Base-by-base conservation (phyloP, 64 coral and sea anemone genomes). In the Pachyseris speciosa region DNA sequence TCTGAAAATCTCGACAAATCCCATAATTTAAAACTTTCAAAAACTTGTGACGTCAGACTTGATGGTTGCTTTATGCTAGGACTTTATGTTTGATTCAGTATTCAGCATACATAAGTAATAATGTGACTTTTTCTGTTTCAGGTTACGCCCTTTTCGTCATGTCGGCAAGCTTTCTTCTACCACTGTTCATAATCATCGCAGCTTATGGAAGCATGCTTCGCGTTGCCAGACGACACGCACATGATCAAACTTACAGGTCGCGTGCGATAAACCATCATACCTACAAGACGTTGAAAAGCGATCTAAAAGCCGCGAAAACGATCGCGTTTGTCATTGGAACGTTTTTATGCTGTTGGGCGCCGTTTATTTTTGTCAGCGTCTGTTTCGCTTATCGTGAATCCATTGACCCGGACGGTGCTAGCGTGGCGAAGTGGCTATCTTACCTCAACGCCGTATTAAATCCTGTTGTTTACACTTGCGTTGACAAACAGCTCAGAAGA, bases 321-420 rank as follows among this genome's bases (percentile, higher is more conserved):
- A 90, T 97, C 61, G 90, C 91, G 16, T 91, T 97, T 86, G 91
- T 97, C 9, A 97, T 97, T 27, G 95, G 95, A 47, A 93, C 91
- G 8, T 97, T 97, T 73, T 69, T 93, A 0, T 97, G 90, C 36
- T 97, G 91, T 31, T 97, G 95, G 95, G 83, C 92, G 16, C 95
- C 95, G 2, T 97, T 97, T 29, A 89, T 92, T 1, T 81, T 97
- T 2, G 29, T 97, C 5, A 97, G 95, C 17, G 86, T 97, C 0
- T 74, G 80, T 17, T 97, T 68, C 66, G 69, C 86, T 2, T 89
- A 78, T 48, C 15, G n/a, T 10, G 5, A 84, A 6, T 17, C 38
- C 0, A 25, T 97, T 22, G 41, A 81, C 37, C 72, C 84, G 8
- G 27, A 58, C 47, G 64, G 88, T 59, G 95, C 85, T 8, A 97